A percentile compares a stretch with the other conserved stretches of the same genome.
phyloP scores from a whole-genome alignment of 2,888 invertebrate genomes.

The Artemia sinica region DNA sequence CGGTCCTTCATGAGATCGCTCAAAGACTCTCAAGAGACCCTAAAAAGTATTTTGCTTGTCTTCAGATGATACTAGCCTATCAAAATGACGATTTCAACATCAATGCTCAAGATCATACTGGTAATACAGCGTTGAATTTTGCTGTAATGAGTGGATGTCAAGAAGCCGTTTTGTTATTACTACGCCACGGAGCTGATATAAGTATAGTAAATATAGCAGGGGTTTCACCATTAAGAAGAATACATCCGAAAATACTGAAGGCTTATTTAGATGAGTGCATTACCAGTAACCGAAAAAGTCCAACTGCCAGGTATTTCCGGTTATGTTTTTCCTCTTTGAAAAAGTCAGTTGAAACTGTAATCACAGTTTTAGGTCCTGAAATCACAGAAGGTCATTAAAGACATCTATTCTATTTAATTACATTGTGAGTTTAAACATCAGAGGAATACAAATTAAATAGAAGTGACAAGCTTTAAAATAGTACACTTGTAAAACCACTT shows the following conservation, averaged over 20 bases:
- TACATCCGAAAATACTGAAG: slow-evolving; percentile 48
- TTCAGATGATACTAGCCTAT: not conserved
- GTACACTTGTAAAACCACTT: too few species aligned
- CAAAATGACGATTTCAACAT: slow-evolving; percentile 2
- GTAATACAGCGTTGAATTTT: slow-evolving; percentile 49
- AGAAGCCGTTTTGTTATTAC: slow-evolving; percentile 43
- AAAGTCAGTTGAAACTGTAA: too few species aligned
- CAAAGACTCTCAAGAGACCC: not conserved
- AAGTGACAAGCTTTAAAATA: too few species aligned
- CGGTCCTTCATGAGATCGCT: not conserved
- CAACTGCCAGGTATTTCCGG: not conserved
- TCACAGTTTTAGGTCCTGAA: too few species aligned
- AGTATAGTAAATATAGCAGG: slow-evolving; percentile 45
- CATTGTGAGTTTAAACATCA: too few species aligned
- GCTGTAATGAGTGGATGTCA: slow-evolving; percentile 26
- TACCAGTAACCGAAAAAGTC: not conserved
- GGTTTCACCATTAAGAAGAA: slow-evolving; percentile 51
- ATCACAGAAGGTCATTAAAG: too few species aligned
- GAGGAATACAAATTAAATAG: too few species aligned
- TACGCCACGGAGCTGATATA: slow-evolving; percentile 53
- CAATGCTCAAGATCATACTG: slow-evolving; percentile 37
- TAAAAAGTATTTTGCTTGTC: not conserved
- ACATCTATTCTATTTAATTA: too few species aligned
- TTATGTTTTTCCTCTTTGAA: too few species aligned
- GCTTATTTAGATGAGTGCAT: slow-evolving; percentile 56